Conservation (phyloP, 2,797 vertebrate genomes). For the Sphenopsis melanotis region DNA sequence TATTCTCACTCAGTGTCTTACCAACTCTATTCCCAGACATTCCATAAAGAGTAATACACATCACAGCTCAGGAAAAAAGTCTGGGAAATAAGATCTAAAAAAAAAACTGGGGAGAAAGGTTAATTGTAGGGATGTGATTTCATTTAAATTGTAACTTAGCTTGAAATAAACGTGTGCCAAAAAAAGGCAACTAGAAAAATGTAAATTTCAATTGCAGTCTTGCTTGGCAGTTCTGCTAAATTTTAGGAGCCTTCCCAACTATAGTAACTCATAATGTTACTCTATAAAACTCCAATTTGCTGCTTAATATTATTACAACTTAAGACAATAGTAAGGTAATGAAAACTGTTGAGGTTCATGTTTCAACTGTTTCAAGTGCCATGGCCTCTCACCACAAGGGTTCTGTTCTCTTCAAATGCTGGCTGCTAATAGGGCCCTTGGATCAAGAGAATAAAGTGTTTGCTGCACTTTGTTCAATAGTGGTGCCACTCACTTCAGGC, state of each 20-base stretch:
- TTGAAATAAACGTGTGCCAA: neutral
- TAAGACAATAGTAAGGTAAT: neutral
- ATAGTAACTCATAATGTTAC: neutral
- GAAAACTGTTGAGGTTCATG: neutral
- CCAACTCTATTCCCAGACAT: neutral
- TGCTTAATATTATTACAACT: neutral
- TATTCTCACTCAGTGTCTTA: neutral
- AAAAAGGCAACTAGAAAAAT: neutral
- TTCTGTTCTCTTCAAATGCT: neutral
- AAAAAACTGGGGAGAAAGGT: neutral
- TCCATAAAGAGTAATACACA: neutral
- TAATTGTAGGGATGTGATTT: neutral
- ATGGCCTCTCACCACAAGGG: neutral
- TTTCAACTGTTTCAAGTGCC: neutral
- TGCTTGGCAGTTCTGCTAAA: neutral
- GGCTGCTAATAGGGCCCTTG: neutral
- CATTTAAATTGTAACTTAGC: neutral
- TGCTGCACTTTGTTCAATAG: neutral
- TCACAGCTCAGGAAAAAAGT: neutral
- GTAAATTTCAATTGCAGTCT: neutral
- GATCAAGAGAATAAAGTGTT: neutral
- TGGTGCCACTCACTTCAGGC: neutral
- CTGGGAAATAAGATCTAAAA: neutral
- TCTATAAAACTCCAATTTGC: neutral
- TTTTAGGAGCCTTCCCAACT: neutral